These are phyloP conservation scores for Microchirus variegatus DNA, from an alignment of 2,797 vertebrate species.

Conservation along the genomic window DNA sequence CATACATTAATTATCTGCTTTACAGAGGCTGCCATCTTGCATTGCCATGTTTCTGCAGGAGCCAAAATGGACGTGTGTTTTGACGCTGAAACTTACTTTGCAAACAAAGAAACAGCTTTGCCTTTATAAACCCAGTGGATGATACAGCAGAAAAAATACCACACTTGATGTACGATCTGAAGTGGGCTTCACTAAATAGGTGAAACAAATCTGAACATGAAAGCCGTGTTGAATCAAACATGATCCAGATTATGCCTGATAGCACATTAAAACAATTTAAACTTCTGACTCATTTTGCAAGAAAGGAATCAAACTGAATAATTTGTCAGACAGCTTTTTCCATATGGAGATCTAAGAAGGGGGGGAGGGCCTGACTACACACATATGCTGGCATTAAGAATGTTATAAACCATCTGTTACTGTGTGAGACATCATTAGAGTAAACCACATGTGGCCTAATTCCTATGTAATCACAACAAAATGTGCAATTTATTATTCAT, in stretches of 20 bases:
- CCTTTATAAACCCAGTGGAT: too few relatives aligned
- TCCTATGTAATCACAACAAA: slow-evolving; percentile 52
- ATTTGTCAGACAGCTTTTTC: slow-evolving; percentile 49
- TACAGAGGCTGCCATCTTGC: too few relatives aligned
- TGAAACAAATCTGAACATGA: slow-evolving; percentile 1
- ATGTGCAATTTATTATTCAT: slow-evolving; percentile 30
- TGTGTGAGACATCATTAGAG: slow-evolving; percentile 36
- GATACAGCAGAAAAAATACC: too few relatives aligned
- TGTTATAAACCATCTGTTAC: slow-evolving; percentile 59
- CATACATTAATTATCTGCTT: slow-evolving; percentile 55
- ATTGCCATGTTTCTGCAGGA: too few relatives aligned
- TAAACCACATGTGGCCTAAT: slow-evolving; percentile 52
- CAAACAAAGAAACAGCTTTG: too few relatives aligned
- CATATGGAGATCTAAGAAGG: slow-evolving; percentile 22
- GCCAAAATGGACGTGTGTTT: too few relatives aligned
- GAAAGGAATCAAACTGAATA: slow-evolving; percentile 39
- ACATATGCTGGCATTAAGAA: slow-evolving; percentile 49
- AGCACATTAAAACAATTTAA: slow-evolving; percentile 14
- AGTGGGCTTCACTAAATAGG: slow-evolving; percentile 6
- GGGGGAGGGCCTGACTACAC: slow-evolving; percentile 35
- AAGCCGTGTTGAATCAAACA: not conserved
- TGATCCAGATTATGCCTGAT: slow-evolving; percentile 18
- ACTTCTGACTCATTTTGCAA: slow-evolving; percentile 51
- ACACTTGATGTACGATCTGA: not conserved
- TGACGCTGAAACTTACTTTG: too few relatives aligned